Base-by-base conservation (phyloP, 2,797 vertebrate species). In the Taenioides sp. region DNA sequence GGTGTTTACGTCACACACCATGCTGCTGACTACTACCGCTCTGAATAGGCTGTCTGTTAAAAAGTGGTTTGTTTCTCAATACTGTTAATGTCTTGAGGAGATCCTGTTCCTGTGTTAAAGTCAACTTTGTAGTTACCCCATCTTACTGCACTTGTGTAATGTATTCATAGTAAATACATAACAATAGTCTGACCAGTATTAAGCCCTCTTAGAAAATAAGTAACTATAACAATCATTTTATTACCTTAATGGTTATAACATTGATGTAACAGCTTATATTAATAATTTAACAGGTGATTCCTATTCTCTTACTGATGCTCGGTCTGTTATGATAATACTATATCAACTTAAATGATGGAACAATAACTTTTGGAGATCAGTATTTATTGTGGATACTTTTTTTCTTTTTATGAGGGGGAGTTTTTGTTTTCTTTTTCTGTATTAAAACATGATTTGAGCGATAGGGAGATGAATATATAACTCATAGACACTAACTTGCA, bases 1-100 rank as follows among this genome's bases (percentile, higher is more conserved):
- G 60, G 70, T 65, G 63, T 86, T 88, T 76, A 71, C 69, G n/a
- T 87, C 80, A 76, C 49, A 64, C 31, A 61, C 52, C 52, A 61
- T 61, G 68, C 28, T 64, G 74, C 77, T 75, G 78, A 84, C 70
- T 81, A 7, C 64, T 64, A 69, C 61, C 67, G 67, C 59, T 43
- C 47, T 20, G 64, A 37, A 64, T 61, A 72, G 25, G 58, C 14
- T 40, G 37, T 71, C 52, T 23, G 52, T 58, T 47, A 43, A 43
- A 43, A 43, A 61, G 52, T 31, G 64, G 23, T 57, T 58, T 68
- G 31, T 49, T 2, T 74, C 28, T 59, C 27, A 16, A 47, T 47
- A 47, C 14, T 60, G 16, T 60, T 28, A 28, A 28, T 31, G 58
- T 28, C 54, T 4, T 57, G 52, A 54, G n/a, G 52, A 54, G n/a